Evolutionary conservation across 2,797 vertebrate genomes (phyloP).

Genomic region (Acrossocheilus fasciatus): DNA sequence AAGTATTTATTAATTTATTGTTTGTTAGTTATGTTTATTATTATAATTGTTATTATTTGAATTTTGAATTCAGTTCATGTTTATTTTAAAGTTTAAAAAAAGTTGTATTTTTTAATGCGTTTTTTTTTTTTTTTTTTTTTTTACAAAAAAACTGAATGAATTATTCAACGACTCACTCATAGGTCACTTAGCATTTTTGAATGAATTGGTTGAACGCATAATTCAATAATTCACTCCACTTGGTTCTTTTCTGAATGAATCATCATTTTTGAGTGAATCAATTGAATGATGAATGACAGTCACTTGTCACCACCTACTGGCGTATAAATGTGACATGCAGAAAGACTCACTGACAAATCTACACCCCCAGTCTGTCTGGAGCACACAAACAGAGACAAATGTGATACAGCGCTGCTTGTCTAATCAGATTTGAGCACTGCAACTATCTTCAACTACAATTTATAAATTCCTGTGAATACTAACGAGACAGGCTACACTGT

Average conservation of each 20-base stretch:
- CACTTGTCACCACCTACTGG: not conserved
- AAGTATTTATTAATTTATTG: too few relatives aligned
- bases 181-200: not conserved
- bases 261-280: not conserved
- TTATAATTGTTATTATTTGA: too few relatives aligned
- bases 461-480: not conserved
- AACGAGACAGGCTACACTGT: not conserved
- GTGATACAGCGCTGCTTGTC: not conserved
- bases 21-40: too few relatives aligned
- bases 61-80: too few relatives aligned
- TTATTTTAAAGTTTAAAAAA: too few relatives aligned
- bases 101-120: too few relatives aligned
- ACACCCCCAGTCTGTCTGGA: not conserved
- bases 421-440: not conserved
- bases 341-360: not conserved
- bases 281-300: not conserved
- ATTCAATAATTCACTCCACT: not conserved
- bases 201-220: not conserved
- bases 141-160: not conserved
- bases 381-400: not conserved
- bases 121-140: too few relatives aligned
- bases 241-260: not conserved
- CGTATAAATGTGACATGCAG: not conserved
- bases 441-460: not conserved
- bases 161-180: not conserved